Base-by-base conservation (phyloP, 2,797 vertebrate genomes). In the Gobio occitaniae region DNA sequence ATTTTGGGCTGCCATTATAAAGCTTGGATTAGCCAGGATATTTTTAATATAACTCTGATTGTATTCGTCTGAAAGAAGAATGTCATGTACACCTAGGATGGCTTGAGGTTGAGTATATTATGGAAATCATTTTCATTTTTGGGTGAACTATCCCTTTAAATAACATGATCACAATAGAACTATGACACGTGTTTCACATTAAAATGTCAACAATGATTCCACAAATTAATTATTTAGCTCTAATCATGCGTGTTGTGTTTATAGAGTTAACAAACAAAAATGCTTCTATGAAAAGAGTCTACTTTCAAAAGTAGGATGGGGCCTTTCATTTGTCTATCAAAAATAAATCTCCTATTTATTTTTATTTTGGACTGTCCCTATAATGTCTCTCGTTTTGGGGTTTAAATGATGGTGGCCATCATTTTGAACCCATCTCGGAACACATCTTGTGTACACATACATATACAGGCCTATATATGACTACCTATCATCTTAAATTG, bases 401-500 rank as follows among this genome's bases (percentile, higher is more conserved):
- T 16, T 41, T 59, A 41, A 76, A 38, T 76, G 0, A 50, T 21
- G 54, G 21, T 56, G 25, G 25, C 25, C 25, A 25, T 25, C 25
- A 59, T 56, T 80, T 54, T 54, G 3, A 32, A n/a, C 41, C 48
- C 61, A 68, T 59, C 19, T 41, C 16, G 1, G 7, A 78, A 78
- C 2, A 11, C 8, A 63, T 78, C 61, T 29, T 66, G 15, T 21
- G 74, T 10, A 13, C 29, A 61, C 29, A 74, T 65, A 54, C 21
- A 59, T n/a, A 59, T n/a, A n/a, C n/a, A 59, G 19, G 19, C 19
- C 54, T 59, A 59, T 59, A 54, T 25, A 25, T 13, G 4, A 36
- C 71, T 78, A 56, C 61, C 59, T 32, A 38, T 76, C 47, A 25
- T 68, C 66, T 63, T 82, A 16, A 36, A 79, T 38, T 76, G 79